Conservation (phyloP, 2,113 vertebrate genomes). For the Tetrao urogallus region DNA sequence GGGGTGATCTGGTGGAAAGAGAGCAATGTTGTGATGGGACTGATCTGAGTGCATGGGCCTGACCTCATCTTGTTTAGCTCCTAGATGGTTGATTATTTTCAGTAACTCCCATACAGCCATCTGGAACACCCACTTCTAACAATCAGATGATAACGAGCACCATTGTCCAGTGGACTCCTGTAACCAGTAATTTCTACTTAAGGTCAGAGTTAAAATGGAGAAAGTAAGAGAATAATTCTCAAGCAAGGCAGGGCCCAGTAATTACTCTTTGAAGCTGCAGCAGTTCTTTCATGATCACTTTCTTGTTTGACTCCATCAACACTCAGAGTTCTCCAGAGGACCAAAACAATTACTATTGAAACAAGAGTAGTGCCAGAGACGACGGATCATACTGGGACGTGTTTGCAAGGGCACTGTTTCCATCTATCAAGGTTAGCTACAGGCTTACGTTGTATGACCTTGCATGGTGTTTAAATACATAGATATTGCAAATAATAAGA, state of each 20-base stretch:
- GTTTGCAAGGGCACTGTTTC: not conserved
- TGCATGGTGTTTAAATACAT: not conserved
- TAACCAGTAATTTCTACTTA: constrained; percentile 15
- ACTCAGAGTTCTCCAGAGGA: rapidly evolving
- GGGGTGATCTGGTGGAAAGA: constrained; percentile 1
- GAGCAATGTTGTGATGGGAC: constrained; percentile 2
- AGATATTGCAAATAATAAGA: not conserved
- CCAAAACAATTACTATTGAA: not conserved
- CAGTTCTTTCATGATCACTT: not conserved
- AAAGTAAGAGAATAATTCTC: constrained; percentile 21
- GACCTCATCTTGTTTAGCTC: not conserved
- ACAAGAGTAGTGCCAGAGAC: not conserved
- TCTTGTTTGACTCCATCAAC: not conserved
- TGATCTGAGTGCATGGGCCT: not conserved
- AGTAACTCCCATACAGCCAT: not conserved
- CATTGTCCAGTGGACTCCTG: not conserved
- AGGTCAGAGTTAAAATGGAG: constrained; percentile 9
- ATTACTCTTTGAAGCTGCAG: not conserved
- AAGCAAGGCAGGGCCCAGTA: not conserved
- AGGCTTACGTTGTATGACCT: not conserved
- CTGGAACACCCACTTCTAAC: not conserved
- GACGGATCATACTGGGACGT: not conserved
- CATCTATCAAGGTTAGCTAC: not conserved
- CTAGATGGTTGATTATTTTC: not conserved
- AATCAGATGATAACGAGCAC: not conserved